These are phyloP conservation scores for Rhagoletis pomonella DNA, from an alignment of 1,140 invertebrate genomes.

Conservation along the genomic window DNA sequence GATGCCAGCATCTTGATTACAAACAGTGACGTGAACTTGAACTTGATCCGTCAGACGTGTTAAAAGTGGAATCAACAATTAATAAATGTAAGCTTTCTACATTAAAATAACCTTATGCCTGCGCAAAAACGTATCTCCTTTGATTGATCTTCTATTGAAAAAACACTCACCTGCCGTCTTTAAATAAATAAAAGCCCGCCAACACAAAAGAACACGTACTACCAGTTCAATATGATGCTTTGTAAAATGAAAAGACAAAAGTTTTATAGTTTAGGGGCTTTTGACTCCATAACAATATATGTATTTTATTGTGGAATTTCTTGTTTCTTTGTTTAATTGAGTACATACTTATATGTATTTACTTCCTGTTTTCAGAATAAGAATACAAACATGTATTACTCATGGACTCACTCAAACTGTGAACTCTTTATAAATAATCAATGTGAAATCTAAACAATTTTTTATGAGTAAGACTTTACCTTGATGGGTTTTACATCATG, in stretches of 20 bases:
- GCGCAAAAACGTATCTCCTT: background rate
- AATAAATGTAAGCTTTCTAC: background rate
- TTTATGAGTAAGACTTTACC: no score
- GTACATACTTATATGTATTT: background rate
- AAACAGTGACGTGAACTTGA: background rate
- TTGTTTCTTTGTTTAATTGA: slow-evolving; percentile 11
- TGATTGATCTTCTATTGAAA: slow-evolving; percentile 18
- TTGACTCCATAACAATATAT: background rate
- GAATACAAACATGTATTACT: background rate
- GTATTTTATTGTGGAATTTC: background rate
- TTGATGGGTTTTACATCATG: no score
- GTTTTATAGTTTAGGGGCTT: background rate
- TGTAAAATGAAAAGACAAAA: background rate
- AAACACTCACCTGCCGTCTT: background rate
- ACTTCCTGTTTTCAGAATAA: background rate
- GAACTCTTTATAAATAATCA: no score
- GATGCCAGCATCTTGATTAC: no score
- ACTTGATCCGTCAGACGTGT: background rate
- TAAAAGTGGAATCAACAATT: slow-evolving; percentile 1
- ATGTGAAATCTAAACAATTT: no score
- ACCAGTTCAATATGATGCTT: slow-evolving; percentile 5
- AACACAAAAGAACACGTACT: slow-evolving; percentile 10
- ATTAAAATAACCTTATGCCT: background rate
- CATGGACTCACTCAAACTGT: no score
- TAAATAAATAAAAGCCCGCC: background rate